Percentiles rank a stretch among this genome's conserved stretches.
Conservation (phyloP, 2,113 vertebrate genomes). For the Thalassarche chlororhynchos region DNA sequence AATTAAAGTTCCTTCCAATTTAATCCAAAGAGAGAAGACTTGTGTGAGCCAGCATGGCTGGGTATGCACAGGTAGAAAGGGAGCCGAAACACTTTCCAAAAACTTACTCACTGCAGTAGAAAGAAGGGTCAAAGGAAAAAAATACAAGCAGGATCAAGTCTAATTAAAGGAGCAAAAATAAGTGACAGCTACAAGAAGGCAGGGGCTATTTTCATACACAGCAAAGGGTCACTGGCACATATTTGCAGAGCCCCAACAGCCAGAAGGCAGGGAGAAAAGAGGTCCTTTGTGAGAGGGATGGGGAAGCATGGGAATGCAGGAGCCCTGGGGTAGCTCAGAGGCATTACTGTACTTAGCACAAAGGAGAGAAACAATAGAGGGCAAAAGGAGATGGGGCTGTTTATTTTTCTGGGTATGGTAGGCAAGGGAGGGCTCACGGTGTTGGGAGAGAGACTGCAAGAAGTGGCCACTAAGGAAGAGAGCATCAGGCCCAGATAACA, state of each 20-base stretch:
- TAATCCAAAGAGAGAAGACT: neutral
- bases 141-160: neutral
- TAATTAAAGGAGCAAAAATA: slow-evolving; percentile 33
- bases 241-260: neutral
- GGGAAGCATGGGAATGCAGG: slow-evolving; percentile 13
- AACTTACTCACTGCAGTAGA: neutral
- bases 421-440: neutral
- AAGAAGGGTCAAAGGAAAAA: neutral
- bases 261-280: neutral
- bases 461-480: neutral
- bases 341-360: slow-evolving; percentile 18
- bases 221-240: neutral
- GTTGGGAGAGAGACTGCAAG: neutral
- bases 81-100: neutral
- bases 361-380: slow-evolving; percentile 17
- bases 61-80: neutral
- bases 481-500: neutral
- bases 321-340: slow-evolving; percentile 9
- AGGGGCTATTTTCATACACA: slow-evolving; percentile 8
- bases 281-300: neutral
- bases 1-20: neutral
- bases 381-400: neutral
- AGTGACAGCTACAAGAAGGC: slow-evolving; percentile 3
- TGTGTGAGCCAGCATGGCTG: neutral
- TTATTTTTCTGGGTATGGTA: neutral